Evolutionary conservation across 2,888 invertebrate species (phyloP).

Genomic region (Apamea crenata): DNA sequence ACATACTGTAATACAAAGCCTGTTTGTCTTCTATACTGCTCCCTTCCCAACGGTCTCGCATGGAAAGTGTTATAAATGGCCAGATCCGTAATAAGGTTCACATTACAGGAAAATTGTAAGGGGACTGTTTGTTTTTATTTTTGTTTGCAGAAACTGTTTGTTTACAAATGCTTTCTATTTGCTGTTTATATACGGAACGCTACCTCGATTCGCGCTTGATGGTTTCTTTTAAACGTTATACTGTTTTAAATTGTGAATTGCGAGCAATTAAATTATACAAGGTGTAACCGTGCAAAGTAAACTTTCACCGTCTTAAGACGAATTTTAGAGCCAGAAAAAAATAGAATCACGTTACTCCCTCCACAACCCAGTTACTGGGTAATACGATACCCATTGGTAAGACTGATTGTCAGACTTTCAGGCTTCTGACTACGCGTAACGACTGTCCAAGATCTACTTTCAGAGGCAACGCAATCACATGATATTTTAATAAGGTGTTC

Average conservation of each 20-base stretch:
- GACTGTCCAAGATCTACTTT: background rate
- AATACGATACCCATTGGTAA: background rate
- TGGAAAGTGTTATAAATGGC: slow-evolving; percentile 55
- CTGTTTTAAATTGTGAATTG: slow-evolving; percentile 3
- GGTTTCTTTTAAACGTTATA: background rate
- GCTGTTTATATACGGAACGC: slow-evolving; percentile 2
- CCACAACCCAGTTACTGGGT: background rate
- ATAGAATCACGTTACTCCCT: background rate
- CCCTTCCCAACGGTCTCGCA: slow-evolving; percentile 31
- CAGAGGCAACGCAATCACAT: slow-evolving; percentile 7
- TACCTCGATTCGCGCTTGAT: background rate
- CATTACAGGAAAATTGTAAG: slow-evolving; percentile 49
- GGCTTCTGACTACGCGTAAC: background rate
- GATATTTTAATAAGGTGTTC: background rate
- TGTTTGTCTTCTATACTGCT: slow-evolving; percentile 25
- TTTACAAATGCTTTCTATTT: slow-evolving; percentile 25
- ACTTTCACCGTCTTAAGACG: background rate
- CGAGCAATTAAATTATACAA: slow-evolving; percentile 3
- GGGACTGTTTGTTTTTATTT: slow-evolving; percentile 48
- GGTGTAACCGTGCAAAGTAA: background rate
- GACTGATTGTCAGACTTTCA: background rate
- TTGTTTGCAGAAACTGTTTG: slow-evolving; percentile 27
- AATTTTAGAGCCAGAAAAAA: background rate
- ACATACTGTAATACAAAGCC: slow-evolving; percentile 22
- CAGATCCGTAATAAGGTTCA: slow-evolving; percentile 57